Evolutionary conservation across 2,797 vertebrate genomes (phyloP), one percentile per base, ranked within the genome.

Genomic region (Perdix hodgsoniae): DNA sequence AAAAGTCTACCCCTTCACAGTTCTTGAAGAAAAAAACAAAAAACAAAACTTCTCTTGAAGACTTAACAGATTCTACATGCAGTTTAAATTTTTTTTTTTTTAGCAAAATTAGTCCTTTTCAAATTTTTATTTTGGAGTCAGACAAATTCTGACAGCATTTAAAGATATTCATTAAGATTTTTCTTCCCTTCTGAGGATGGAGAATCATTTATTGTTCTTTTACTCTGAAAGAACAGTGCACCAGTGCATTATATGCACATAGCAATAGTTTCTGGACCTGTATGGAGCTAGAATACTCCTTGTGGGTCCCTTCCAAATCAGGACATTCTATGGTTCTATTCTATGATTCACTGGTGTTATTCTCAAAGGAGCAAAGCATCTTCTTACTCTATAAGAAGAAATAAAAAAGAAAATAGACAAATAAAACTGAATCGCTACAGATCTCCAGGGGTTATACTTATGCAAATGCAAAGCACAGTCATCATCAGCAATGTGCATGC

Each of bases 351-450:
- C 26, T 91, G 70, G 52, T 79, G 57, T 42, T 93, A 76, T 79
- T 95, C 71, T 78, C 80, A 79, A 69, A 85, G 59, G 66, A 86
- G 37, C 64, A 93, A 95, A 86, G 18, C 12, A 56, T 91, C 87
- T 93, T 83, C 12, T 59, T 44, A 59, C 72, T 67, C 70, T 83
- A 40, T 40, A 42, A 69, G 83, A 73, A 33, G 9, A 33, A 85
- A 23, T 59, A 81, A 86, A 65, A 80, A 85, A 31, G 91, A 89
- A 94, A 77, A 47, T 86, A 27, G 52, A 44, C 27, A 78, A 92
- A 29, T 64, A 91, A 81, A 88, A 23, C 33, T 90, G 82, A 95
- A 93, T 40, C 83, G 85, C 63, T 71, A 23, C 14, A 70, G 37
- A 72, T 89, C 44, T 76, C 60, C 91, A 88, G 65, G 59, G 37